These are phyloP conservation scores for Lutjanus argentimaculatus DNA, from an alignment of 2,797 vertebrate genomes.

Conservation along the genomic window DNA sequence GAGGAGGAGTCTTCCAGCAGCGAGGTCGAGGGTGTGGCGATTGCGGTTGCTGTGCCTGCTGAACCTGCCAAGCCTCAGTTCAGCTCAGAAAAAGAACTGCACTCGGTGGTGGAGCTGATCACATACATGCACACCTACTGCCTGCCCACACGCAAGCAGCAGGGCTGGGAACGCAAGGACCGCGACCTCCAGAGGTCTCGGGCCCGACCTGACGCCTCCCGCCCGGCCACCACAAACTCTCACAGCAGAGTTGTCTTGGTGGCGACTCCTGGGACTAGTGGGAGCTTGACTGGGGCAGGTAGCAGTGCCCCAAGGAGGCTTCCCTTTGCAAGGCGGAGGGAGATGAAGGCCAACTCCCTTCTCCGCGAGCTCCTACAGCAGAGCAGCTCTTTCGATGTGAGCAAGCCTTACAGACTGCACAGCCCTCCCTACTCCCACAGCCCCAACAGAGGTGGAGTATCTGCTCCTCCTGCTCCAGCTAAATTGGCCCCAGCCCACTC, in stretches of 20 bases:
- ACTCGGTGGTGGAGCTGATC: constrained; percentile 94
- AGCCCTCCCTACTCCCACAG: constrained; percentile 89
- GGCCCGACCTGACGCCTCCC: constrained; percentile 56
- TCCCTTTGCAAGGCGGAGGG: constrained; percentile 79
- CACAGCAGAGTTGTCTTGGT: constrained; percentile 76
- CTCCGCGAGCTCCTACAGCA: constrained; percentile 93
- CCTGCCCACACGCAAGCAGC: constrained; percentile 92
- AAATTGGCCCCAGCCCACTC: constrained; percentile 42
- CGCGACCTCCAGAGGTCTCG: constrained; percentile 78
- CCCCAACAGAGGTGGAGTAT: constrained; percentile 49
- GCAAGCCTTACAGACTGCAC: constrained; percentile 96
- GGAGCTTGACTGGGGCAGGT: constrained; percentile 35
- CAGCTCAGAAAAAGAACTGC: constrained; percentile 89
- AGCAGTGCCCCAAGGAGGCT: constrained; percentile 56
- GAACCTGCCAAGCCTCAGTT: constrained; percentile 78
- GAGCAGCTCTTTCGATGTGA: constrained; percentile 92
- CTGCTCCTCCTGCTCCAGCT: constrained; percentile 26
- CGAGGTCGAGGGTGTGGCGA: constrained; percentile 71
- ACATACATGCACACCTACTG: constrained; percentile 99
- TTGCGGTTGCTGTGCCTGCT: background rate
- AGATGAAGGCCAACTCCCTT: constrained; percentile 90
- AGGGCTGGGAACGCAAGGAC: constrained; percentile 81
- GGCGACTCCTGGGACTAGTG: constrained; percentile 42
- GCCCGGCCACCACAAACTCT: constrained; percentile 59
- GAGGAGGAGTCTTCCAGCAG: constrained; percentile 85